Evolutionary conservation across 2,888 invertebrate species (phyloP).

Genomic region (Achlya flavicornis): DNA sequence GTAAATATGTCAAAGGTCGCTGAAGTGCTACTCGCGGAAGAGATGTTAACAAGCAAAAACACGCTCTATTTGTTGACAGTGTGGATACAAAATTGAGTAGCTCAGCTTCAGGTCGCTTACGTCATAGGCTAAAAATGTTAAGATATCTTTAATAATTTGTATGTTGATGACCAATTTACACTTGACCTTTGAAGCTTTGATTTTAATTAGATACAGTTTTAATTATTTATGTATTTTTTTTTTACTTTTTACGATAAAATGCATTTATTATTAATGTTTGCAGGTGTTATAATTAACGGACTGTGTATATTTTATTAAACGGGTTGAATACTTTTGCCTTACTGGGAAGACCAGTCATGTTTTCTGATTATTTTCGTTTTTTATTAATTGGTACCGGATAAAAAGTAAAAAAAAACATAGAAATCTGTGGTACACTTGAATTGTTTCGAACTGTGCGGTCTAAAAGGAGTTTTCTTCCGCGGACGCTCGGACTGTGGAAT

Average conservation of each 20-base stretch:
- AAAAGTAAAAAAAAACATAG: no score
- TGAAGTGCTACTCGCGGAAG: constrained; percentile 38
- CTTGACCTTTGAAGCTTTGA: constrained; percentile 7
- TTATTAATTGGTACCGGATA: no score
- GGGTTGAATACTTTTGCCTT: neutral
- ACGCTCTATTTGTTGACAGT: constrained; percentile 15
- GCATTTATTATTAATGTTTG: neutral
- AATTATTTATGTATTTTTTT: neutral
- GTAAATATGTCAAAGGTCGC: constrained; percentile 52
- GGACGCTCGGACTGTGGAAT: no score
- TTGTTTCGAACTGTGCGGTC: no score
- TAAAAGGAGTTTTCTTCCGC: no score
- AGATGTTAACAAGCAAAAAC: constrained; percentile 25
- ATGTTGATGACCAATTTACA: constrained; percentile 2
- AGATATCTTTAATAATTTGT: neutral
- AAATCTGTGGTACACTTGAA: no score
- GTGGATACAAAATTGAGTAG: constrained; percentile 21
- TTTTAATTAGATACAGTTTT: constrained; percentile 11
- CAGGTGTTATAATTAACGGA: neutral
- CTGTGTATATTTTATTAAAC: neutral
- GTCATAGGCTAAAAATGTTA: constrained; percentile 24
- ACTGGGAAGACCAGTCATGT: neutral
- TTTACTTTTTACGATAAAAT: neutral
- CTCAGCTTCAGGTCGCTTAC: constrained; percentile 13
- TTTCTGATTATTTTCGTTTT: neutral